Conservation (phyloP, 1,140 invertebrate genomes). For the Macrocentrus cingulum region DNA sequence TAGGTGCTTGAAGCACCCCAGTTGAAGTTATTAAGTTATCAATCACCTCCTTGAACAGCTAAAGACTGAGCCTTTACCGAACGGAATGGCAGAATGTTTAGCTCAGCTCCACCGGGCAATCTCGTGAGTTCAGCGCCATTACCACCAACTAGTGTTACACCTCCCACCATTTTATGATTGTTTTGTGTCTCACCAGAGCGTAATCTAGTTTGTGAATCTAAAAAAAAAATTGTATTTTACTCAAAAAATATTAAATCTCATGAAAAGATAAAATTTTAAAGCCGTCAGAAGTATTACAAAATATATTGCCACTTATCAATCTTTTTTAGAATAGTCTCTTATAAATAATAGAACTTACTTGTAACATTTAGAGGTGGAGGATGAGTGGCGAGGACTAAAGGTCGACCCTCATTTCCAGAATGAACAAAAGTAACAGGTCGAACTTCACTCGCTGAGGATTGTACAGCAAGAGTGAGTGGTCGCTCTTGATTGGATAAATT, state of each 20-base stretch:
- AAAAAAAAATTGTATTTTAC: slow-evolving; percentile 22
- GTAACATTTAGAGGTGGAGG: slow-evolving; percentile 50
- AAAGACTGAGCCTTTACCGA: slow-evolving; percentile 46
- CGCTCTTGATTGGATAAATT: slow-evolving; percentile 54
- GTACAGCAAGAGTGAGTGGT: slow-evolving; percentile 52
- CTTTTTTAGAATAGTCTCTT: slow-evolving; percentile 13
- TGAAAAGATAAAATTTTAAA: slow-evolving; percentile 9
- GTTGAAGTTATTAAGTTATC: slow-evolving; percentile 3
- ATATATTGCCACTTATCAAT: slow-evolving; percentile 3
- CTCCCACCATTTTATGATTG: slow-evolving; percentile 55
- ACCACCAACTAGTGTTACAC: slow-evolving; percentile 54
- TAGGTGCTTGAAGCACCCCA: no score
- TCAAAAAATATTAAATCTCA: not conserved
- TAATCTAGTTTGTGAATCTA: slow-evolving; percentile 54
- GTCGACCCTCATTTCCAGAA: slow-evolving; percentile 52
- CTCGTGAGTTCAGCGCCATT: slow-evolving; percentile 51
- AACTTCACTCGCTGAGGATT: slow-evolving; percentile 52
- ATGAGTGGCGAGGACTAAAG: slow-evolving; percentile 51
- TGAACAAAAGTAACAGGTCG: slow-evolving; percentile 55
- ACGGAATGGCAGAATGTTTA: slow-evolving; percentile 55
- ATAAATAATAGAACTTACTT: slow-evolving; percentile 42
- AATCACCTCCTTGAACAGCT: slow-evolving; percentile 50
- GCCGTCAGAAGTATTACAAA: no score
- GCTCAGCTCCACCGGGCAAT: slow-evolving; percentile 54
- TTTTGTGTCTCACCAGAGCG: slow-evolving; percentile 50